phyloP scores from a whole-genome alignment of 2,113 vertebrate species.

The Sapajus apella region DNA sequence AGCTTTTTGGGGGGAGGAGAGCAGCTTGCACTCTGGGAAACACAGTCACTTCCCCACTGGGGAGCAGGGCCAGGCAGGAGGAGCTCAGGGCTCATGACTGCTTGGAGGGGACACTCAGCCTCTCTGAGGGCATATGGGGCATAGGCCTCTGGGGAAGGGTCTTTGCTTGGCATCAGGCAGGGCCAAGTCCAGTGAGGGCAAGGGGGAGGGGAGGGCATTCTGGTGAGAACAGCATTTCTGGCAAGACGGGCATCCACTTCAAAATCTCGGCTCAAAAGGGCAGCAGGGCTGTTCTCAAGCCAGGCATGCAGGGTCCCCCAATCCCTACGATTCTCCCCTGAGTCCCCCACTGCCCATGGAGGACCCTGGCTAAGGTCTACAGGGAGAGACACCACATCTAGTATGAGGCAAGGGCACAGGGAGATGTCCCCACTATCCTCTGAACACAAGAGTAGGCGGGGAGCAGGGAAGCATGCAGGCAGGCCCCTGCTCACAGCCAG shows the following conservation, averaged over 20 bases:
- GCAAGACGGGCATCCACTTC: slow-evolving; percentile 89
- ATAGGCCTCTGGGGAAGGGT: neutral
- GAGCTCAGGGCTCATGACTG: neutral
- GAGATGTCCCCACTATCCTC: neutral
- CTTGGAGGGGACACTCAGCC: neutral
- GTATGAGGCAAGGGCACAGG: neutral
- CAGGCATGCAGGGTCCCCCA: slow-evolving; percentile 8
- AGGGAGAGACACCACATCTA: neutral
- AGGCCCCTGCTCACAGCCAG: neutral
- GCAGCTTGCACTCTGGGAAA: slow-evolving; percentile 55
- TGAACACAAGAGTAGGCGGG: neutral
- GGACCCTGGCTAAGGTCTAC: neutral
- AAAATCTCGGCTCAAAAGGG: slow-evolving; percentile 83
- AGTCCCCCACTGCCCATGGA: neutral
- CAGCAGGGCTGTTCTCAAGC: slow-evolving; percentile 76
- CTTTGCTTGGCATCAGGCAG: slow-evolving; percentile 31
- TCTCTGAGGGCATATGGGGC: neutral
- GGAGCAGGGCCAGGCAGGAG: slow-evolving; percentile 25
- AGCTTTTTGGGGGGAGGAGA: slow-evolving; percentile 50
- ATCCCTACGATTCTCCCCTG: neutral
- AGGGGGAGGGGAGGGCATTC: neutral
- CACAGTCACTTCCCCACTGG: neutral
- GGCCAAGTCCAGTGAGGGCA: slow-evolving; percentile 14
- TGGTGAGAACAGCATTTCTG: slow-evolving; percentile 84
- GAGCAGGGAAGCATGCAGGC: neutral